Conservation (phyloP, 2,888 invertebrate species). For the Bembecia ichneumoniformis region DNA sequence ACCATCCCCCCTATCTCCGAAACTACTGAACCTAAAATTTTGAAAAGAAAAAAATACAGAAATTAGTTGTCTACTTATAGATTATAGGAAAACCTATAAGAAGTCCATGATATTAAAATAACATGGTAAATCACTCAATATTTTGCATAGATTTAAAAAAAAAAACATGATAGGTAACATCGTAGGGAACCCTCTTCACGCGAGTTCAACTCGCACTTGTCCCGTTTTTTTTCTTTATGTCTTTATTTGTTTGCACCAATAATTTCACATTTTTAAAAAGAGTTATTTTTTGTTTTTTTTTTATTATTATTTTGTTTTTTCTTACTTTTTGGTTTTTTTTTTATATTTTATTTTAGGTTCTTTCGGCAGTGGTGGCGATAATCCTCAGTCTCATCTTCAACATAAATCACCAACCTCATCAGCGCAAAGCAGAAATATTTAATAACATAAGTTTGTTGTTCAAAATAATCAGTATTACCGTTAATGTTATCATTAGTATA, state of each 20-base stretch:
- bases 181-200: too few relatives aligned
- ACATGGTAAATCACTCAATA: too few relatives aligned
- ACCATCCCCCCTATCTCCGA: too few relatives aligned
- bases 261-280: conserved; percentile 6
- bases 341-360: conserved; percentile 56
- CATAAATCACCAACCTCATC: conserved; percentile 74
- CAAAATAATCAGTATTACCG: conserved; percentile 72
- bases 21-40: too few relatives aligned
- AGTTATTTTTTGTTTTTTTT: conserved; percentile 14
- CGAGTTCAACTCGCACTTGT: too few relatives aligned
- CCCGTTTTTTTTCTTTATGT: too few relatives aligned
- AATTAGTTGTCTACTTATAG: too few relatives aligned
- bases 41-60: too few relatives aligned
- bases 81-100: too few relatives aligned
- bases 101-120: too few relatives aligned
- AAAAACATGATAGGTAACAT: too few relatives aligned
- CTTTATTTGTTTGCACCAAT: background rate
- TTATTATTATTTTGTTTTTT: conserved; percentile 15
- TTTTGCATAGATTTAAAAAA: too few relatives aligned
- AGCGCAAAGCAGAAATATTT: conserved; percentile 70
- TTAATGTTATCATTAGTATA: conserved; percentile 74
- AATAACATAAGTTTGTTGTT: conserved; percentile 74
- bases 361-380: conserved; percentile 74
- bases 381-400: conserved; percentile 73
- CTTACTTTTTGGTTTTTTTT: conserved; percentile 31